Base-by-base conservation (phyloP, 2,888 invertebrate species). In the Gari tellinella region DNA sequence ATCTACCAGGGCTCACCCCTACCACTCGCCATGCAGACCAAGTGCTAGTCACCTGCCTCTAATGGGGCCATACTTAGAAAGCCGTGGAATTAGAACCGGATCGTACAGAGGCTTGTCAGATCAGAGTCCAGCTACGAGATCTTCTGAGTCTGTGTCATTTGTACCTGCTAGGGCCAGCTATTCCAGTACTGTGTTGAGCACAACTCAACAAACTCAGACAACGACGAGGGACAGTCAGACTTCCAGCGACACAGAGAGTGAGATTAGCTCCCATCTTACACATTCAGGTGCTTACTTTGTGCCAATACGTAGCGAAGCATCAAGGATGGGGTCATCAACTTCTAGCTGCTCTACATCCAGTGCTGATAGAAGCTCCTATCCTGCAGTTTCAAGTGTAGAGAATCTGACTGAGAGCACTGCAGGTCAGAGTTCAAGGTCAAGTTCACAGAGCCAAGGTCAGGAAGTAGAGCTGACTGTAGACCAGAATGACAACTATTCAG, bases 401-500 rank as follows among this genome's bases (percentile, higher is more conserved):
- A 53, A 41, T 41, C 21, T 45, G 23, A 21, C 40, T 52, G 19
- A 31, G 1, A 46, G 8, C 38, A 52, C 31, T 72, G 58, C 25
- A 55, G 51, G 38, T 2, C 61, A 61, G 15, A 60, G 56, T 21
- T 31, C 31, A 31, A 31, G 31, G 31, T 31, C 31, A 31, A 31
- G 31, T 31, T 31, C 31, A 31, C 31, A 31, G 10, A 31, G 31
- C 10, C 31, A 31, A 31, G 31, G 31, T 31, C 31, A 31, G 4
- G 31, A 51, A 62, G 53, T 76, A 26, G 75, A 76, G 37, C 55
- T 76, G 25, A 63, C 67, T 21, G 63, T 75, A 26, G 74, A 75
- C 52, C 74, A 69, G 26, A 75, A 75, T 52, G 74, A 75, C 21
- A 75, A 75, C 40, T 75, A 75, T 26, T 63, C 75, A 19, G 65